Evolutionary conservation across 2,888 invertebrate species (phyloP).

Genomic region (Epistrophe eligans): DNA sequence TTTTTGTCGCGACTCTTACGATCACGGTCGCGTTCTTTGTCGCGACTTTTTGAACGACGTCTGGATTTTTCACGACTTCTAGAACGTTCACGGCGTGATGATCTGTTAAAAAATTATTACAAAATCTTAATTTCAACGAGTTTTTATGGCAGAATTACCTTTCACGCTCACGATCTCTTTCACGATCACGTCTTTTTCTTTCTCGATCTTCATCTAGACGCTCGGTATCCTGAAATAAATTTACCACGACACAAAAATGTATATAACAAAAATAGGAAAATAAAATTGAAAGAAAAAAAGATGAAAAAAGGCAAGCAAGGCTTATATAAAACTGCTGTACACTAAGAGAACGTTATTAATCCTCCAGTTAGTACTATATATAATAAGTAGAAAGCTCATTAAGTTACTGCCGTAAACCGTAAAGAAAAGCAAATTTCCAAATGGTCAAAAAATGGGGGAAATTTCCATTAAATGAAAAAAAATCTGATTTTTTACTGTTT

Average conservation of each 20-base stretch:
- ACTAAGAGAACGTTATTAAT: too few relatives aligned
- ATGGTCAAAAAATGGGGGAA: too few relatives aligned
- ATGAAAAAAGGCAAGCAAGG: too few relatives aligned
- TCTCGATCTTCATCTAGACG: constrained; percentile 79
- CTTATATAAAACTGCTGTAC: too few relatives aligned
- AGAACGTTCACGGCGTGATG: constrained; percentile 84
- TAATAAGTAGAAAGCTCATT: too few relatives aligned
- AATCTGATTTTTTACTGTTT: too few relatives aligned
- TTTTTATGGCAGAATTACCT: constrained; percentile 76
- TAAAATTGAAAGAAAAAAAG: not conserved
- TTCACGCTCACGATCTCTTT: constrained; percentile 80
- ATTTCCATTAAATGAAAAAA: too few relatives aligned
- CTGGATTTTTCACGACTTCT: constrained; percentile 89
- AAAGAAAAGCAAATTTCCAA: too few relatives aligned
- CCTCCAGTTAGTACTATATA: too few relatives aligned
- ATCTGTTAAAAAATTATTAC: constrained; percentile 59
- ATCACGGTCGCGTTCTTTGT: constrained; percentile 88
- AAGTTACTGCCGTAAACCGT: too few relatives aligned
- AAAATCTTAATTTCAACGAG: not conserved
- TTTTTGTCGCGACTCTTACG: constrained; percentile 87
- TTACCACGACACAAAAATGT: not conserved
- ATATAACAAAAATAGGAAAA: not conserved
- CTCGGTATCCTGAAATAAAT: constrained; percentile 76
- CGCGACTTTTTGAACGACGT: constrained; percentile 86
- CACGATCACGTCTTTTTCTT: constrained; percentile 79